phyloP scores from a whole-genome alignment of 2,797 vertebrate genomes.

The Neosilurus hyrtlii region DNA sequence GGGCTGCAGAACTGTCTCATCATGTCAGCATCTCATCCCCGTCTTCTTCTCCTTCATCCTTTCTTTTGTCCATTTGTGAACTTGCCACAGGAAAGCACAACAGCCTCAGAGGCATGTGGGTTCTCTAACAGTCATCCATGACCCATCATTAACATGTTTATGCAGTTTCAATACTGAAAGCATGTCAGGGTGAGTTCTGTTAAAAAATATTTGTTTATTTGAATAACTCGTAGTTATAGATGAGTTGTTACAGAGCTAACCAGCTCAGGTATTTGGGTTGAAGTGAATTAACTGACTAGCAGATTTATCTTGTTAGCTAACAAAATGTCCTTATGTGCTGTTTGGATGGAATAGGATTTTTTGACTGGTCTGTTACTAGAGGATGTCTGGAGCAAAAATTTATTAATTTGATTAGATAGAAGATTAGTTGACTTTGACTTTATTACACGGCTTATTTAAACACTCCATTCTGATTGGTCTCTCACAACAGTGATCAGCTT shows the following conservation, averaged over 20 bases:
- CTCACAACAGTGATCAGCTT: no score
- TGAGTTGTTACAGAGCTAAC: background rate
- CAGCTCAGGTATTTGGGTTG: background rate
- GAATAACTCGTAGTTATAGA: no score
- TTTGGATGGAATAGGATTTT: background rate
- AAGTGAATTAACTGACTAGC: background rate
- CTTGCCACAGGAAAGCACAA: background rate
- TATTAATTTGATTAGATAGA: background rate
- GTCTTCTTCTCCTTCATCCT: background rate
- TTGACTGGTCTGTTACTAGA: background rate
- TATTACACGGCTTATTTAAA: no score
- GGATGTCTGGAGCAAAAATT: background rate
- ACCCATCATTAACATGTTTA: background rate
- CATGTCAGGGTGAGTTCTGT: background rate
- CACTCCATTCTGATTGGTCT: no score
- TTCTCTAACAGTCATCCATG: background rate
- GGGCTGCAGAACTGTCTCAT: conserved; percentile 25
- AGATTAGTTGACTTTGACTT: background rate
- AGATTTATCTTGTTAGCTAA: background rate
- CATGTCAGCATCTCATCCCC: conserved; percentile 23
- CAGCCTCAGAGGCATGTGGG: background rate
- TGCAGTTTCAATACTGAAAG: no score
- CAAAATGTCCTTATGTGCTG: background rate
- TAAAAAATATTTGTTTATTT: no score
- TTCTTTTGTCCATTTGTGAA: background rate